Base-by-base conservation (phyloP, 1,140 invertebrate species). In the Microplitis demolitor region DNA sequence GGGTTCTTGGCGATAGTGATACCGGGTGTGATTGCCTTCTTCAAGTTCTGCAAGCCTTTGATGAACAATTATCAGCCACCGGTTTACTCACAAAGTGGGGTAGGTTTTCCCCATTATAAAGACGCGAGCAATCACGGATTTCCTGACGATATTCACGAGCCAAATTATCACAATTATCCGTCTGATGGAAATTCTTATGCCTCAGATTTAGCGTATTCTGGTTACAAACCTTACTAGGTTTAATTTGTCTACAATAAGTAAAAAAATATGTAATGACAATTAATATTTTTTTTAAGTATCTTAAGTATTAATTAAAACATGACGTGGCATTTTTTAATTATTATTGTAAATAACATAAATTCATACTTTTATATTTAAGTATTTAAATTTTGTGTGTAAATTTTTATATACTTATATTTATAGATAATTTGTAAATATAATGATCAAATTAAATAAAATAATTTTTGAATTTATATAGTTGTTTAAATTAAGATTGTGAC, bases 21-120 rank as follows among this genome's bases (percentile, higher is more conserved):
- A 73, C 93, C 93, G 34, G 91, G 90, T 81, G 78, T 94, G 0
- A 94, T 95, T 71, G 94, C 91, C 6, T 94, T 94, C 85, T 94
- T 94, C 82, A 94, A 94, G 79, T 87, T 95, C 34, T 95, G 92
- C 86, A 90, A 89, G 66, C 90, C 90, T 0, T 80, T 88, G 11
- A 73, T 86, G 2, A 84, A 86, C 4, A 81, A 78, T 62, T 87
- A 85, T 67, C 79, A 86, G 51, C 82, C 85, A 71, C 83, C 84
- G 54, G 53, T 83, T 9, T 87, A 92, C 88, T 83, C 89, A 83
- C 66, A 90, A 88, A 83, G 80, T 88, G 76, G 88, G 79, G 5
- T 91, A 82, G 72, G 88, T 80, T 69, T 87, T 80, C 78, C 89
- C 80, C 79, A 87, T 75, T 87, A 89, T 62, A 88, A 88, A 76